Conservation (phyloP, 2,888 invertebrate genomes). For the Eristalis tenax region DNA sequence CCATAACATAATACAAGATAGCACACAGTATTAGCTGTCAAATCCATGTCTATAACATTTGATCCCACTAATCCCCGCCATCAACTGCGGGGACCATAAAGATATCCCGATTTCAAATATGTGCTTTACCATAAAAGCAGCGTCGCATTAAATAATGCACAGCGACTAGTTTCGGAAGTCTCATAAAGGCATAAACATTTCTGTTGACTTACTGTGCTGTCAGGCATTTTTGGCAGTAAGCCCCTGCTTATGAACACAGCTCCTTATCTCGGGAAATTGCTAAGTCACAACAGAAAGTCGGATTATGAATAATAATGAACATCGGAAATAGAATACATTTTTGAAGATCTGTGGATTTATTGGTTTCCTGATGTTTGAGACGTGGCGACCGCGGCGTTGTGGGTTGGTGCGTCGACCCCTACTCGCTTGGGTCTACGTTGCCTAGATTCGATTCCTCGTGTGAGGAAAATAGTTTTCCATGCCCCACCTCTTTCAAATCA, state of each 20-base stretch:
- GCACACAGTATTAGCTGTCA: neutral
- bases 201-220: slow-evolving; percentile 4
- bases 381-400: too few species aligned
- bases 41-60: neutral
- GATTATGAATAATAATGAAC: neutral
- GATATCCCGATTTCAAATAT: slow-evolving; percentile 10
- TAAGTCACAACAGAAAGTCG: neutral
- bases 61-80: neutral
- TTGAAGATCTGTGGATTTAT: neutral
- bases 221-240: neutral
- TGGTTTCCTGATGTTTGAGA: neutral
- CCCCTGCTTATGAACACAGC: neutral
- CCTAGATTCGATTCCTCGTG: too few species aligned
- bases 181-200: slow-evolving; percentile 24
- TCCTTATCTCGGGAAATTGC: neutral
- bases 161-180: neutral
- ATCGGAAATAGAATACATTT: neutral
- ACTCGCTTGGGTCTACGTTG: too few species aligned
- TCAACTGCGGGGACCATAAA: neutral
- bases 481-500: too few species aligned
- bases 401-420: too few species aligned
- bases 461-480: too few species aligned
- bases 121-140: slow-evolving; percentile 12
- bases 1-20: neutral
- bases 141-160: neutral